Evolutionary conservation across 2,888 invertebrate species (phyloP), one percentile per base, ranked within the genome.

Genomic region (Chrysolina oricalcia): DNA sequence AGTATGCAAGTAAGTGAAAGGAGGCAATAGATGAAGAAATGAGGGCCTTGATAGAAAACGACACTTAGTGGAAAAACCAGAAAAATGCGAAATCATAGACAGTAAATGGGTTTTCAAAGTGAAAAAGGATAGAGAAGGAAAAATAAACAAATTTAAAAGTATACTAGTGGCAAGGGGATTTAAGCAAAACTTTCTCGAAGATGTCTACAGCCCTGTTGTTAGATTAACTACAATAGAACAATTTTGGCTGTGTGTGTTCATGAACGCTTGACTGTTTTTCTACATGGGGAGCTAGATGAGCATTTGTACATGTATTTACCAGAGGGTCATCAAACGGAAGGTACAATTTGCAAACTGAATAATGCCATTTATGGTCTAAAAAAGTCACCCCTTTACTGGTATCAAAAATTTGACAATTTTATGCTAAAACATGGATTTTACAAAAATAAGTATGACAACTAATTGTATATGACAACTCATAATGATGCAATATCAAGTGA

Each of bases 211-310:
- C 35, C 82, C 82, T n/a, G 81, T 82, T 23, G 80, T 78, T 10
- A 82, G 79, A 64, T 70, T 83, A 46, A 53, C 74, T 19, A 80
- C 82, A 5, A 73, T 83, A n/a, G 82, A 72, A 70, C 81, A 35
- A 67, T 83, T 41, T 73, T 83, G 43, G 71, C 78, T 19, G 19
- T 81, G 23, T 77, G 78, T 48, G 77, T 67, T 15, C 19, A 71
- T 35, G 50, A 53, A 13, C 43, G 27, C 11, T 70, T 48, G 62
- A 19, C 23, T 19, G 66, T 81, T n/a, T 82, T 81, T 70, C 67
- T 81, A 50, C 72, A 82, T 73, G 78, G 79, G 35, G 63, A 75
- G 6, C 74, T 81, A 21, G 70, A 77, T 10, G 81, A 81, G 48
- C 66, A 77, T 43, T 77, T 81, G 17, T 81, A 72, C 62, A 73